Percentiles rank a stretch among this genome's conserved stretches.
phyloP scores from a whole-genome alignment of 2,797 vertebrate species.

The Sphaeramia orbicularis region DNA sequence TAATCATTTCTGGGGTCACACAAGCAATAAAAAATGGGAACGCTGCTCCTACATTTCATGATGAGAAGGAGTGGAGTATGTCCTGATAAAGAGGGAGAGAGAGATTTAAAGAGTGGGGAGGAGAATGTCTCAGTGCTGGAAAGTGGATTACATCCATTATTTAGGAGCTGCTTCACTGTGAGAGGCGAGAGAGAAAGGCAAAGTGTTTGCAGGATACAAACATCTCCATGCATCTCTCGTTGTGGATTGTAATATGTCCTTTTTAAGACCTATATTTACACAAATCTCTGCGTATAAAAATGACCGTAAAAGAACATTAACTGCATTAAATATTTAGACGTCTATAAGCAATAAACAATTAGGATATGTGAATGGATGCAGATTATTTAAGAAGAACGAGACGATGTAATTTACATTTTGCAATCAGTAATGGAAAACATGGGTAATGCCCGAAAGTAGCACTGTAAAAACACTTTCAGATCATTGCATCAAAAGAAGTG shows the following conservation, averaged over 20 bases:
- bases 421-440: background rate
- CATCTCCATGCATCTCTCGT: slow-evolving; percentile 18
- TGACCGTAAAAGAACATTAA: background rate
- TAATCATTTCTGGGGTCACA: slow-evolving; percentile 69
- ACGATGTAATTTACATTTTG: background rate
- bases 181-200: slow-evolving; percentile 28
- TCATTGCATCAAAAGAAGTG: slow-evolving; percentile 57
- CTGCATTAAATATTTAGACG: background rate
- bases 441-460: background rate
- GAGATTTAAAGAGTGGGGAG: slow-evolving; percentile 66
- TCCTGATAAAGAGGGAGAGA: slow-evolving; percentile 58
- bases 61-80: slow-evolving; percentile 53
- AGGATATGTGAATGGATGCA: background rate
- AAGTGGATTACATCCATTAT: slow-evolving; percentile 80
- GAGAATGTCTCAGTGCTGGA: slow-evolving; percentile 52
- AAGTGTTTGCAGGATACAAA: slow-evolving; percentile 44
- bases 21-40: slow-evolving; percentile 61
- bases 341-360: background rate
- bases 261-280: background rate
- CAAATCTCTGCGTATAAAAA: background rate
- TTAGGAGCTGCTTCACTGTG: slow-evolving; percentile 61
- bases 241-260: slow-evolving; percentile 2
- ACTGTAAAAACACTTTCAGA: slow-evolving; percentile 51
- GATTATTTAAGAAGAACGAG: background rate
- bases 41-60: slow-evolving; percentile 51